phyloP scores from a whole-genome alignment of 1,140 invertebrate genomes.

The Phymastichus coffea region DNA sequence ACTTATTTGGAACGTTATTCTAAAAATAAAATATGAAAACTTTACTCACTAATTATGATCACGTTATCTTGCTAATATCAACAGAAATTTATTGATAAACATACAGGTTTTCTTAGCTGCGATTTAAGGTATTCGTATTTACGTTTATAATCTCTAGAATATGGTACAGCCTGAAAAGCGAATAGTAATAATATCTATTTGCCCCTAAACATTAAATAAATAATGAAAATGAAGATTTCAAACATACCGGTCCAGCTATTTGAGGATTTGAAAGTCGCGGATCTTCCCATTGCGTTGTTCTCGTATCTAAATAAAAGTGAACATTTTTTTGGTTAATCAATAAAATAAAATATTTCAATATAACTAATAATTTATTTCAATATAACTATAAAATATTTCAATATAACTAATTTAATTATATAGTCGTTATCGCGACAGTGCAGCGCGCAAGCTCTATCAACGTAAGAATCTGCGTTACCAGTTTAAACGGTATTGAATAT shows the following conservation, averaged over 20 bases:
- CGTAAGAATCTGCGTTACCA: too few species aligned
- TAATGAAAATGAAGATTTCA: neutral
- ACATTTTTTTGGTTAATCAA: neutral
- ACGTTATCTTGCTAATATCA: neutral
- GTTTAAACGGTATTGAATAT: too few species aligned
- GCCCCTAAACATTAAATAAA: slow-evolving; percentile 1
- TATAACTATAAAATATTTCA: neutral
- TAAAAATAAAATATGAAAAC: slow-evolving; percentile 46
- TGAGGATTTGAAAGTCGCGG: slow-evolving; percentile 93
- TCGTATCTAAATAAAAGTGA: slow-evolving; percentile 70
- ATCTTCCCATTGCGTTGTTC: slow-evolving; percentile 99
- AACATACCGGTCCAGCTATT: slow-evolving; percentile 86
- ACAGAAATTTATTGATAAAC: slow-evolving; percentile 40
- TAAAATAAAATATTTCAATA: slow-evolving; percentile 16
- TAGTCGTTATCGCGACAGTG: too few species aligned
- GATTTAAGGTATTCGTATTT: slow-evolving; percentile 98
- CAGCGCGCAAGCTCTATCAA: too few species aligned
- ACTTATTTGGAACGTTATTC: slow-evolving; percentile 96
- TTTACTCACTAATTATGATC: neutral
- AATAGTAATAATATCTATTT: too few species aligned
- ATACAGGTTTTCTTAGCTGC: slow-evolving; percentile 92
- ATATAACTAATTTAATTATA: too few species aligned
- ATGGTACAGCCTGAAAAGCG: slow-evolving; percentile 78
- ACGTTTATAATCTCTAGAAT: slow-evolving; percentile 96
- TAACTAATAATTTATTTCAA: neutral